These are phyloP conservation scores for Poecilia picta DNA, from an alignment of 2,797 vertebrate species.

Conservation along the genomic window DNA sequence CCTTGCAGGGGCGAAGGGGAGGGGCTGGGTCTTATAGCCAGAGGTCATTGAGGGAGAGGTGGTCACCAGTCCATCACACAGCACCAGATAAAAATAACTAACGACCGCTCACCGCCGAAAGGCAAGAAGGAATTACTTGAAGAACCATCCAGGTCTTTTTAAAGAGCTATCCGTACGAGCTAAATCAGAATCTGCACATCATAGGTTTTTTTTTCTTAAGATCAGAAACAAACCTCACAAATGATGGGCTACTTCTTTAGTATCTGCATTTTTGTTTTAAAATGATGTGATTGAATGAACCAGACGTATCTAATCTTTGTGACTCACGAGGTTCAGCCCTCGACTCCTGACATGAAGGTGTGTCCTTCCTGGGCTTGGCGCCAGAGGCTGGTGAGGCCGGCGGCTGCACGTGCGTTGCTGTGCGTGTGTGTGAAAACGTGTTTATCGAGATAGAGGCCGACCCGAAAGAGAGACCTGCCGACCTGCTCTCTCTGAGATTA, in stretches of 20 bases:
- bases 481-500: constrained; percentile 73
- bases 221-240: not conserved
- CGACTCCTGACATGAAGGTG: constrained; percentile 14
- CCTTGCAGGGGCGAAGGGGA: too few species aligned
- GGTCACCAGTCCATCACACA: not conserved
- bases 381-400: constrained; percentile 14
- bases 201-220: not conserved
- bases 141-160: not conserved
- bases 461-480: constrained; percentile 36
- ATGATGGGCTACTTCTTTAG: not conserved
- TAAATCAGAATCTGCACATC: not conserved
- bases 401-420: not conserved
- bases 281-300: not conserved
- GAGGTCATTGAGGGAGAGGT: not conserved
- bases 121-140: not conserved
- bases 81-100: not conserved
- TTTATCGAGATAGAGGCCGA: constrained; percentile 28
- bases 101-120: not conserved
- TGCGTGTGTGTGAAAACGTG: not conserved
- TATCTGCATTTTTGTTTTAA: not conserved
- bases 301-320: not conserved
- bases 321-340: constrained; percentile 4
- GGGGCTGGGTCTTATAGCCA: not conserved
- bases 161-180: not conserved
- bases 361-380: constrained; percentile 26